Base-by-base conservation (phyloP, 2,888 invertebrate species). In the Hermaeophaga mercurialis region DNA sequence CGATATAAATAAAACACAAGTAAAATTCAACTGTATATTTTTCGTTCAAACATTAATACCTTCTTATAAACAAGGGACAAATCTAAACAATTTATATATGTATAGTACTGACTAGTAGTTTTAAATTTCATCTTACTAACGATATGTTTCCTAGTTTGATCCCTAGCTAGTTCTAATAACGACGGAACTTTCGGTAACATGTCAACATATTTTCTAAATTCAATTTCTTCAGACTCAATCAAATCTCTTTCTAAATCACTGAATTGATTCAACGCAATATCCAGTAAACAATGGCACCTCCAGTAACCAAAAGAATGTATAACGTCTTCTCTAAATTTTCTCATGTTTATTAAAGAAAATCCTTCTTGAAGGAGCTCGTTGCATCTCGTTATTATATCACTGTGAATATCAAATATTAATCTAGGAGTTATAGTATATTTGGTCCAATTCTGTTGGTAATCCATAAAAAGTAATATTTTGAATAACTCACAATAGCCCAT, bases 141-240 rank as follows among this genome's bases (percentile, higher is more conserved):
- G 12, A 72, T 56, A 56, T 63, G 46, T 38, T 65, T 63, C 41
- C 69, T 61, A 44, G 66, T 36, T 43, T 54, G 41, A 55, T 71
- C 64, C 57, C 71, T 64, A 38, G 69, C 53, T 44, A 72, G 45
- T 59, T 72, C 68, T 11, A 70, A 38, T 55, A 72, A 63, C 2
- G 65, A 65, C 18, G 70, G 70, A 49, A 69, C 55, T 52, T 61
- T 45, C 22, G 54, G 54, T 26, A 54, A 9, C 1, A 41, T 9
- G 22, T 41, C 7, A 19, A 26, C 3, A 9, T 41, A 14, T 1
- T 33, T 8, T 18, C 17, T 38, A 22, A 52, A 44, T 6, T 38
- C 44, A 8, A 33, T 24, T 8, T 47, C 50, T 45, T 44, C 39
- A 17, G 52, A 11, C 14, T 11, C 28, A 5, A 46, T 28, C n/a